A percentile compares a stretch with the other conserved stretches of the same genome.
Conservation (phyloP, 1,140 invertebrate genomes). For the Anoplolepis gracilipes region DNA sequence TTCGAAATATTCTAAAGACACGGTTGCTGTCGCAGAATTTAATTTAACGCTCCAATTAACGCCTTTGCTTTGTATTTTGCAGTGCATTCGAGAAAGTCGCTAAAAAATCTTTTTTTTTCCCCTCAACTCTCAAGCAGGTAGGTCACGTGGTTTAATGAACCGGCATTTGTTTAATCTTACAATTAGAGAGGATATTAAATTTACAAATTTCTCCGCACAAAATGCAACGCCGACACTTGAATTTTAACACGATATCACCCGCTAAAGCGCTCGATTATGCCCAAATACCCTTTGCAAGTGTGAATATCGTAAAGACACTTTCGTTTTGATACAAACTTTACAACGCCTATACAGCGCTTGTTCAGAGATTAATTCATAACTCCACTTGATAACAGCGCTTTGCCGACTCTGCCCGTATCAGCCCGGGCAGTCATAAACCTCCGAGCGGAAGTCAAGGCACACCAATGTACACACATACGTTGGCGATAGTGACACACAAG, state of each 20-base stretch:
- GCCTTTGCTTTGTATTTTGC: not conserved
- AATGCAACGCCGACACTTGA: not conserved
- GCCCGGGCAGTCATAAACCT: slow-evolving; percentile 1
- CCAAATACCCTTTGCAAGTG: not conserved
- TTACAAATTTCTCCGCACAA: not conserved
- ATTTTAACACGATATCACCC: not conserved
- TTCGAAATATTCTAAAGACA: not conserved
- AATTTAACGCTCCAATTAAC: slow-evolving; percentile 49
- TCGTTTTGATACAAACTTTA: slow-evolving; percentile 9
- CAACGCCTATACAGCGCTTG: slow-evolving; percentile 7
- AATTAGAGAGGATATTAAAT: slow-evolving; percentile 19
- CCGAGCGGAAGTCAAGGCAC: not conserved
- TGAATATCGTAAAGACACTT: not conserved
- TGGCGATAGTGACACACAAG: not conserved
- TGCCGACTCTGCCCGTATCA: not conserved
- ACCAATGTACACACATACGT: not conserved
- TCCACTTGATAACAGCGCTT: slow-evolving; percentile 22
- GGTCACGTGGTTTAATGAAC: slow-evolving; percentile 20
- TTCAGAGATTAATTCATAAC: slow-evolving; percentile 46
- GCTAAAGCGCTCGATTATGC: slow-evolving; percentile 7
- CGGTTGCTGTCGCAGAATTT: not conserved
- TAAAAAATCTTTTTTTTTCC: slow-evolving; percentile 44
- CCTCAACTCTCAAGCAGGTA: not conserved
- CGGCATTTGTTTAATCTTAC: not conserved
- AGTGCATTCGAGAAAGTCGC: not conserved